Percentiles rank a stretch among this genome's conserved stretches.
These are phyloP conservation scores for Tenodera sinensis DNA, from an alignment of 2,888 invertebrate species.

Conservation along the genomic window DNA sequence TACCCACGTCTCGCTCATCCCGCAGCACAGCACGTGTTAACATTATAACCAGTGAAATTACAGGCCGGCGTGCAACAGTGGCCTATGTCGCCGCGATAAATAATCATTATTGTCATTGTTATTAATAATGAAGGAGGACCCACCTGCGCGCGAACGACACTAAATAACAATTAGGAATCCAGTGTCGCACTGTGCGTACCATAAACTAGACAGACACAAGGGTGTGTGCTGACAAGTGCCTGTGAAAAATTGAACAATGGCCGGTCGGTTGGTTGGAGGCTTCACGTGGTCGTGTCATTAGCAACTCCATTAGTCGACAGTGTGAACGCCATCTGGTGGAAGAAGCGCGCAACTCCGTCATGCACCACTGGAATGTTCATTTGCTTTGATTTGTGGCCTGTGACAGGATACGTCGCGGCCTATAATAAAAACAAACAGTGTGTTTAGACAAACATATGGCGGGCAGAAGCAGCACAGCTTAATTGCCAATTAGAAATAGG, in stretches of 20 bases:
- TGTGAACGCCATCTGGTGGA: too few relatives aligned
- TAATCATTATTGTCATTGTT: neutral
- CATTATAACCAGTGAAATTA: too few relatives aligned
- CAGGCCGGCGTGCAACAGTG: too few relatives aligned
- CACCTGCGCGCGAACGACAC: neutral
- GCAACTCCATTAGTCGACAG: slow-evolving; percentile 1
- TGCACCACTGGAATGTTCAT: neutral
- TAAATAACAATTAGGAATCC: slow-evolving; percentile 10
- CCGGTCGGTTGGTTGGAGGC: too few relatives aligned
- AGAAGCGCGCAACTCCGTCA: too few relatives aligned
- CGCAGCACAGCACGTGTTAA: too few relatives aligned
- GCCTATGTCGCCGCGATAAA: neutral
- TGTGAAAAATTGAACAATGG: slow-evolving; percentile 9
- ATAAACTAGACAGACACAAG: too few relatives aligned
- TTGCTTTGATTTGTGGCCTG: slow-evolving; percentile 6
- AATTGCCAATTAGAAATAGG: neutral
- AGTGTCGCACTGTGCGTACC: neutral
- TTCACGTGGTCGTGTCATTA: neutral
- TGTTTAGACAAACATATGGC: neutral
- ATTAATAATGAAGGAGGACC: neutral
- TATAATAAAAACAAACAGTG: slow-evolving; percentile 13
- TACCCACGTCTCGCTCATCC: too few relatives aligned
- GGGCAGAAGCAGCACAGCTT: slow-evolving; percentile 1
- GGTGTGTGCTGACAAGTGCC: slow-evolving; percentile 1
- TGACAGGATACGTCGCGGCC: neutral